These are phyloP conservation scores for Karalla daura DNA, from an alignment of 2,797 vertebrate genomes.

Conservation along the genomic window DNA sequence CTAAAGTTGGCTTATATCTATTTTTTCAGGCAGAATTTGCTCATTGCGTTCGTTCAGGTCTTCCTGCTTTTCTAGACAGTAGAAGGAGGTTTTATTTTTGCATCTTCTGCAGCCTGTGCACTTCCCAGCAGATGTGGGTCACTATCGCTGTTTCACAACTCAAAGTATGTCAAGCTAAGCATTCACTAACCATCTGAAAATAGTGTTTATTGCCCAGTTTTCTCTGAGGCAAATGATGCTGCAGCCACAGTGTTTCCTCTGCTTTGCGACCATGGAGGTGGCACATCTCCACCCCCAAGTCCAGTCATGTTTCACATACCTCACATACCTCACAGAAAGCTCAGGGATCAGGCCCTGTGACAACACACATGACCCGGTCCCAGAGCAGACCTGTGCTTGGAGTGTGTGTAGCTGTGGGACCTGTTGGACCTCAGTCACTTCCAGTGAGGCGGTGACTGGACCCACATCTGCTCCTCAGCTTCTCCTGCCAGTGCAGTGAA, in stretches of 20 bases:
- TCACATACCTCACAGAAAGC: background rate
- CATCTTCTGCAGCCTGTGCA: conserved; percentile 49
- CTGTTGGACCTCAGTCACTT: background rate
- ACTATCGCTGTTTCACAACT: conserved; percentile 25
- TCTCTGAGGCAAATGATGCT: background rate
- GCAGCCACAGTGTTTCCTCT: background rate
- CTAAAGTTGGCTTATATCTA: background rate
- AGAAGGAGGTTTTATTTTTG: conserved; percentile 17
- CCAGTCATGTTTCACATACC: background rate
- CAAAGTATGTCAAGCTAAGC: background rate
- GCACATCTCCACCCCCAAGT: background rate
- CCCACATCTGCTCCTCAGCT: conserved; percentile 33
- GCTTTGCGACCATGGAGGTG: too few species aligned
- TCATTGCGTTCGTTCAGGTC: conserved; percentile 30
- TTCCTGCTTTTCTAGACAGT: conserved; percentile 50
- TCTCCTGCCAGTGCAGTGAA: conserved; percentile 23
- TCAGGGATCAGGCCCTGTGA: background rate
- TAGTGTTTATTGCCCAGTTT: background rate
- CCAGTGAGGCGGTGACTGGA: background rate
- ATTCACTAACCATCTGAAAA: background rate
- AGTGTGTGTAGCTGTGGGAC: background rate
- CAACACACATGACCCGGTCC: background rate
- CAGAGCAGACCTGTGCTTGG: background rate
- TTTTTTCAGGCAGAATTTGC: conserved; percentile 22
- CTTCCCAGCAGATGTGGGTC: conserved; percentile 50